Base-by-base conservation (phyloP, 1,140 invertebrate species). In the Ctenoplectra terminalis region DNA sequence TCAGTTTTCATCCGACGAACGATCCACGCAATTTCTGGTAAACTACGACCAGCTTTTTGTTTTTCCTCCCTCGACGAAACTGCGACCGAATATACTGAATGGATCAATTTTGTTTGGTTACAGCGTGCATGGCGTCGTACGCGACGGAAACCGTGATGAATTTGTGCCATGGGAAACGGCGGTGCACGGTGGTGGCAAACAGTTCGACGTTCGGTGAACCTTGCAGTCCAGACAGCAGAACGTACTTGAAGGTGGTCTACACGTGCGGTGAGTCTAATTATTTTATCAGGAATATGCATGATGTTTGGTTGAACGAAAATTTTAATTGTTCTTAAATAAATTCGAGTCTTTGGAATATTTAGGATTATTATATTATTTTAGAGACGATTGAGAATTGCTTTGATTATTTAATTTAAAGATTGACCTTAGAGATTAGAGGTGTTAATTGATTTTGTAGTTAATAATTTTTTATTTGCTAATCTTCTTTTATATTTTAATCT, bases 191-290 rank as follows among this genome's bases (percentile, higher is more conserved):
- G 52, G 95, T 96, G 15, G 98, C 97, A 1, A 97, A 98, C 92
- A 95, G 96, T 61, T 95, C 96, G 71, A 97, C 97, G 74, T 99
- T 98, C 92, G 97, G 97, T 34, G 97, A 96, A 87, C 98, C 98
- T 0, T 99, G 98, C 91, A 95, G 96, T 71, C 95, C 96, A 0
- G 96, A 97, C 71, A 98, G 97, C 83, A 95, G 96, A 76, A 98
- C 98, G 93, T 99, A 99, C 94, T 95, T 99, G 84, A 98, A 97
- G 94, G 97, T 98, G 82, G 97, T 98, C 84, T 98, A 98, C 93
- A 98, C 98, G 40, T 99, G 98, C 94, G 98, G 98, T 99, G 94
- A 97, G 97, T 96, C 1, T 13, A 11, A 20, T 31, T 52, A 26
- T 34, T 50, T 64, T 17, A 26, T 43, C 1, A 8, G 0, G 1